Conservation (phyloP, 2,113 vertebrate genomes). For the Limnothrissa miodon region DNA sequence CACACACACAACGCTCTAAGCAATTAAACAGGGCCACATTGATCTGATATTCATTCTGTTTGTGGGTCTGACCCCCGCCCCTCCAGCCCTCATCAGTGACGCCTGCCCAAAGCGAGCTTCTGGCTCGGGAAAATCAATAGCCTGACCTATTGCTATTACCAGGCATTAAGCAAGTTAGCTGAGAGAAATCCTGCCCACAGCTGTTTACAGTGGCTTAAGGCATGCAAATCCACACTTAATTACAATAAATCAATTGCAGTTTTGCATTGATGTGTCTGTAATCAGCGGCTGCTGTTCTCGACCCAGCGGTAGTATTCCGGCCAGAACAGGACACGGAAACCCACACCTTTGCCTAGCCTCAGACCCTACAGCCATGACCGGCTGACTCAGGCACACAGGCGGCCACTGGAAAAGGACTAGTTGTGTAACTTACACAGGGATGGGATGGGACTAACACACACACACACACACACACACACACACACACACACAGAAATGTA, state of each 20-base stretch:
- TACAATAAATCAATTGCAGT: constrained; percentile 24
- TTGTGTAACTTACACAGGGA: no score
- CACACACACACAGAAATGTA: no score
- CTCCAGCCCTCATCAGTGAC: constrained; percentile 3
- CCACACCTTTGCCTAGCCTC: not conserved
- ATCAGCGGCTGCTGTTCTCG: not conserved
- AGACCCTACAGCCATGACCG: not conserved
- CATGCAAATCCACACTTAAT: constrained; percentile 27
- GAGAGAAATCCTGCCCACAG: not conserved
- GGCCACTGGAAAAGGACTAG: no score
- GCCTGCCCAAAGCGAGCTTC: constrained; percentile 18
- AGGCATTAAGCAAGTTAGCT: constrained; percentile 21
- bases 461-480: not conserved
- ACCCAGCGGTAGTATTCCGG: not conserved
- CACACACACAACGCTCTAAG: constrained; percentile 19
- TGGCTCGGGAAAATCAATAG: constrained; percentile 26
- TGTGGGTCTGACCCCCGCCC: constrained; percentile 33
- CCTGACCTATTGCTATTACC: constrained; percentile 32
- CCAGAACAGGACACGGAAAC: not conserved
- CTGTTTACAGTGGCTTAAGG: not conserved
- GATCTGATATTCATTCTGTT: constrained; percentile 36
- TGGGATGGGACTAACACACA: not conserved
- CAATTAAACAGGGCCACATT: not conserved
- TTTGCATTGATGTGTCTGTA: not conserved
- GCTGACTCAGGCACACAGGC: no score